Evolutionary conservation across 2,797 vertebrate species (phyloP).

Genomic region (Parotocinclus haroldoi): DNA sequence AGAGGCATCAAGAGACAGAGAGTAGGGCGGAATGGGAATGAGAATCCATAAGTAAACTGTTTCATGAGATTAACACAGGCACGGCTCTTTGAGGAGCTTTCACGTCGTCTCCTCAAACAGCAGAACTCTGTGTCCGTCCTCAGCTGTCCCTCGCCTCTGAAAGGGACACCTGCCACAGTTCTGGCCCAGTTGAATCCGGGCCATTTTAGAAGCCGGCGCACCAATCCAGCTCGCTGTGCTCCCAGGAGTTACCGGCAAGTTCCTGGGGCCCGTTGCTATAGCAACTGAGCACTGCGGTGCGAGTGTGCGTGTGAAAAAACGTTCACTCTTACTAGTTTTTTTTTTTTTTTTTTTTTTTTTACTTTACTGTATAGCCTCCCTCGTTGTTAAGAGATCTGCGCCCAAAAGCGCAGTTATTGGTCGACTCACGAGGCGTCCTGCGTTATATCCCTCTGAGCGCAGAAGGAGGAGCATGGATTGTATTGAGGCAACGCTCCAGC

Average conservation of each 20-base stretch:
- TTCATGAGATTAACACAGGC: slow-evolving; percentile 28
- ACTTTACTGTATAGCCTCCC: neutral
- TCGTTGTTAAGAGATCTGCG: slow-evolving; percentile 17
- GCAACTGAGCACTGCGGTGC: slow-evolving; percentile 66
- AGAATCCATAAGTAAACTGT: slow-evolving; percentile 30
- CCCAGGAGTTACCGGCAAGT: slow-evolving; percentile 70
- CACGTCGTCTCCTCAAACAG: slow-evolving; percentile 7
- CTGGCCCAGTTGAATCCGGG: slow-evolving; percentile 30
- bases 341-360: slow-evolving; percentile 7
- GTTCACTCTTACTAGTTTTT: too few relatives aligned
- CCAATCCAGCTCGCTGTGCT: slow-evolving; percentile 55
- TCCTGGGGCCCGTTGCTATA: slow-evolving; percentile 72
- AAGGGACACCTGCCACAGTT: slow-evolving; percentile 33
- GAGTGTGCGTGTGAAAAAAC: slow-evolving; percentile 57
- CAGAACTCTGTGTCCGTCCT: slow-evolving; percentile 26
- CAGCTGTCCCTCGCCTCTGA: slow-evolving; percentile 29
- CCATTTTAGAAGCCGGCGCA: slow-evolving; percentile 56
- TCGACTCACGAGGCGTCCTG: neutral
- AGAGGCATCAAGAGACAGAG: slow-evolving; percentile 6
- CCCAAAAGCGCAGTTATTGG: neutral
- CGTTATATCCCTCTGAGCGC: slow-evolving; percentile 4
- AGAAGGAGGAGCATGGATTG: neutral
- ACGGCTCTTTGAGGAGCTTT: slow-evolving; percentile 16
- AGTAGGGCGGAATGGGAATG: slow-evolving; percentile 15
- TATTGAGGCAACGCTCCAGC: slow-evolving; percentile 8